phyloP scores from a whole-genome alignment of 2,888 invertebrate genomes.

The Timandra comae region DNA sequence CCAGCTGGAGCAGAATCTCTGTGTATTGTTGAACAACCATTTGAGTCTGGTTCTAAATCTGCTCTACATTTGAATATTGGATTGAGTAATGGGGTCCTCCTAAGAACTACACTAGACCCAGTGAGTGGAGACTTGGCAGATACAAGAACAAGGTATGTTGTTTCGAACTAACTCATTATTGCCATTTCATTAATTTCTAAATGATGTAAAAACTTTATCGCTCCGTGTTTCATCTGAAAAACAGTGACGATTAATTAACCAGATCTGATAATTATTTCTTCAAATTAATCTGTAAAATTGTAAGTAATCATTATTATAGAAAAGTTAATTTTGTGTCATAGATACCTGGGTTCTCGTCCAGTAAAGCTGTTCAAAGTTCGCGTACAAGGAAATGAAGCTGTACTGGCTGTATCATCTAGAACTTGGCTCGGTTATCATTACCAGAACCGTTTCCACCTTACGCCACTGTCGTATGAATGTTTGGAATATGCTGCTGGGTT shows the following conservation, averaged over 20 bases:
- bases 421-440: conserved; percentile 99
- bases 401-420: conserved; percentile 97
- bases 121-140: conserved; percentile 98
- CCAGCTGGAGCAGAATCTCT: conserved; percentile 98
- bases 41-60: conserved; percentile 81
- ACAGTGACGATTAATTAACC: conserved; percentile 72
- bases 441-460: conserved; percentile 96
- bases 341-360: conserved; percentile 94
- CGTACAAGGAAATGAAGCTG: conserved; percentile 97
- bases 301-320: not conserved
- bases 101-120: conserved; percentile 95
- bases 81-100: conserved; percentile 94
- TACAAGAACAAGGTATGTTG: conserved; percentile 88
- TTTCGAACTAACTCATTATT: not conserved
- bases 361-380: conserved; percentile 97
- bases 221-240: conserved; percentile 80
- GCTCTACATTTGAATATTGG: conserved; percentile 97
- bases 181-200: too few species aligned
- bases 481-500: conserved; percentile 99
- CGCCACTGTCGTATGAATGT: conserved; percentile 96
- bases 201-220: conserved; percentile 65
- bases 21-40: conserved; percentile 92
- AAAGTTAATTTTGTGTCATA: conserved; percentile 22
- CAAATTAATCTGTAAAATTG: not conserved
- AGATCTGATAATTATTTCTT: conserved; percentile 52